These are phyloP conservation scores for Gymnoscelis rufifasciata DNA, from an alignment of 2,888 invertebrate genomes.

Conservation along the genomic window DNA sequence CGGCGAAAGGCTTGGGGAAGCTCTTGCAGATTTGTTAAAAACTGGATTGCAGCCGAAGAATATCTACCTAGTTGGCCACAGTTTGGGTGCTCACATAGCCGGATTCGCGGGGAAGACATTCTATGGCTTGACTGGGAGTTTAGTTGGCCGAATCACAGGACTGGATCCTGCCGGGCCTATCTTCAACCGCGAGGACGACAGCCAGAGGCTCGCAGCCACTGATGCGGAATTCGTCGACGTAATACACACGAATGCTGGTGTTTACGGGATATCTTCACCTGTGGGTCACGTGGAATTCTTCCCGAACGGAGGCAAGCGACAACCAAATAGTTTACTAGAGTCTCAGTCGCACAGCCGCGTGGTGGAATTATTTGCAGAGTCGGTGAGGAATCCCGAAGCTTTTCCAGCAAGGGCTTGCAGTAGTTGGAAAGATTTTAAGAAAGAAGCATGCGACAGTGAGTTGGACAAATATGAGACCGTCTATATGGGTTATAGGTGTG, in stretches of 20 bases:
- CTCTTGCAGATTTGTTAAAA: slow-evolving; percentile 46
- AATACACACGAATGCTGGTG: slow-evolving; percentile 58
- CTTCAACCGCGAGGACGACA: slow-evolving; percentile 48
- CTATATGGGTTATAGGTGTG: slow-evolving; percentile 31
- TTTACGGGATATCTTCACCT: slow-evolving; percentile 49
- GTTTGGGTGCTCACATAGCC: slow-evolving; percentile 63
- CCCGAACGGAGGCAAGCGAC: slow-evolving; percentile 57
- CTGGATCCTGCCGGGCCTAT: slow-evolving; percentile 71
- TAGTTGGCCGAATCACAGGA: slow-evolving; percentile 55
- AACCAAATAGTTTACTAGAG: slow-evolving; percentile 57
- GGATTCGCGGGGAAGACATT: slow-evolving; percentile 59
- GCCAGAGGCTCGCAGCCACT: slow-evolving; percentile 38
- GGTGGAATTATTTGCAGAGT: slow-evolving; percentile 37
- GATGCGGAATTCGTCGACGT: slow-evolving; percentile 62
- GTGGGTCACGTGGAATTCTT: slow-evolving; percentile 63
- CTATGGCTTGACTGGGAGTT: slow-evolving; percentile 39
- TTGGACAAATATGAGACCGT: background rate
- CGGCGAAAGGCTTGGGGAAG: slow-evolving; percentile 51
- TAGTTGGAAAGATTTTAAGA: slow-evolving; percentile 12
- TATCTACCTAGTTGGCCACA: slow-evolving; percentile 68
- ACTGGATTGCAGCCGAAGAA: slow-evolving; percentile 49
- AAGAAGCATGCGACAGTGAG: slow-evolving; percentile 3
- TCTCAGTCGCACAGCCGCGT: slow-evolving; percentile 62
- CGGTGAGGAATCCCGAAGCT: slow-evolving; percentile 14
- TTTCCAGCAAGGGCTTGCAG: slow-evolving; percentile 14